Base-by-base conservation (phyloP, 1,140 invertebrate species). In the Popillia japonica region DNA sequence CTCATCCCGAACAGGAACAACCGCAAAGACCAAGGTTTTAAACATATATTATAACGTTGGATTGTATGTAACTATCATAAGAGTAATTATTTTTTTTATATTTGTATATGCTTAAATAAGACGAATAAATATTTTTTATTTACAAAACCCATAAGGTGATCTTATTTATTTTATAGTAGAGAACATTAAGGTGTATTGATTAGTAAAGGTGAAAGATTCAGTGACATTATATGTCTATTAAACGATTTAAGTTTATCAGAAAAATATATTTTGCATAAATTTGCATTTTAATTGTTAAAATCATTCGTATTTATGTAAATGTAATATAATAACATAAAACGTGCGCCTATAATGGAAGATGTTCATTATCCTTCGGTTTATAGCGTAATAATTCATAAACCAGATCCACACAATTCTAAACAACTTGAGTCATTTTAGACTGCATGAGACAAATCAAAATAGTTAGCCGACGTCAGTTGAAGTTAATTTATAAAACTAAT, bases 1-100 rank as follows among this genome's bases (percentile, higher is more conserved):
- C 84, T 4, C 83, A 87, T 79, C 86, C 86, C 20, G 78, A 79
- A 77, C 79, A 76, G 61, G 80, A 81, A 78, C 41, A 55, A 76
- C 75, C 75, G 23, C 40, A 27, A 55, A 55, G 75, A 68, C 61
- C 61, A 8, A 68, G 61, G 61, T 68, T 68, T 68, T 68, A 68
- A 34, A 68, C 20, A 34, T 68, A 17, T 68, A 34, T 2, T 68
- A 68, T 34, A 34, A 27, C 61, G 61, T 34, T 68, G 61, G 61
- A 68, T 68, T 55, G 22, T 68, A 10, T 68, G 61, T 68, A 68
- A 23, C 61, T 68, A 48, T 48, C 8, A 17, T 48, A 68, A 27
- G 27, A 55, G 17, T 55, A 55, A 55, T 27, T 27, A 68, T 27
- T 64, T 22, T 64, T 64, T 68, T 68, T 68, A 34, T 68, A 68